Base-by-base conservation (phyloP, 2,113 vertebrate genomes). In the Bostrychus sinensis region DNA sequence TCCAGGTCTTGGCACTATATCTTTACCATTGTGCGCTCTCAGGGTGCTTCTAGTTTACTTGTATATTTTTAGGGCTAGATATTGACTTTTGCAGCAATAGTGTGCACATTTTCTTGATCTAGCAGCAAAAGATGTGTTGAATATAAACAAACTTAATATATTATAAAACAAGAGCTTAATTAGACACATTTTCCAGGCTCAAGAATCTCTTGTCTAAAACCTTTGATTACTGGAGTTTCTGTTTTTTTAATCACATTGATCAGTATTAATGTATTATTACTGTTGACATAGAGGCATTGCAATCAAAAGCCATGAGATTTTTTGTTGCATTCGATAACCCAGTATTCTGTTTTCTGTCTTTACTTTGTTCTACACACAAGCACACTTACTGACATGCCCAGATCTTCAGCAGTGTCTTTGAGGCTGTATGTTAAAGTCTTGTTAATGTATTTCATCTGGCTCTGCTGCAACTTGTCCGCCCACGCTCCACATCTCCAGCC, bases 401-500 rank as follows among this genome's bases (percentile, higher is more conserved):
- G 16, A 61, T 22, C 25, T 43, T 63, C 50, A 64, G 58, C 30
- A 10, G 42, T 45, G 59, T 76, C 68, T 83, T 81, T 78, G 46
- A 70, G 54, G 43, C 37, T 57, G 53, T 57, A 16, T 28, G 30
- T 78, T 77, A 54, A 77, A 81, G 80, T 63, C 23, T 46, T 70
- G 68, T 74, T 51, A 77, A 89, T 88, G 79, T 78, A 59, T 82
- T 86, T 89, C 82, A 82, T 89, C 83, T 86, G 81, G 86, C 84
- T 75, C 55, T 56, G 74, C 82, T 77, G 80, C 53, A 66, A 75
- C 80, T 75, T 30, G 58, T 76, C 81, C 72, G 23, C 87, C 88
- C 80, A 89, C 88, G 55, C 84, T 41, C 61, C 77, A 55, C 77
- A 77, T 78, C 70, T 86, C 67, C 43, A 82, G 77, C 77, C 81